Conservation (phyloP, 2,888 invertebrate species). For the Entomobrya multifasciata region DNA sequence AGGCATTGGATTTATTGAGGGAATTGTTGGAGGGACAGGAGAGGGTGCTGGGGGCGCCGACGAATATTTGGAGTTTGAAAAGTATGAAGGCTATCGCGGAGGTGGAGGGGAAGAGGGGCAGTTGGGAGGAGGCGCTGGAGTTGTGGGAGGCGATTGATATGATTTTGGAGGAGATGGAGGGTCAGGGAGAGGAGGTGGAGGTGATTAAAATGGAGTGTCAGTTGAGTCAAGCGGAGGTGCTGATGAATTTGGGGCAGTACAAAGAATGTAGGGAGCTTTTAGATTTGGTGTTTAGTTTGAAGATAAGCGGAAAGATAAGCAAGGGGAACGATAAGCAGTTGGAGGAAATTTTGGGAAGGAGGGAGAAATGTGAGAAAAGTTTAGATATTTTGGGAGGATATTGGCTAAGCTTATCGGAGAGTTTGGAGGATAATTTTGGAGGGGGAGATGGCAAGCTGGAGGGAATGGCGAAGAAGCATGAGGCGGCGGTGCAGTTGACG, state of each 20-base stretch:
- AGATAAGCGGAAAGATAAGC: too few relatives aligned
- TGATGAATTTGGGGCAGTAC: constrained; percentile 54
- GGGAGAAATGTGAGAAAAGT: constrained; percentile 50
- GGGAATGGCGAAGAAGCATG: constrained; percentile 55
- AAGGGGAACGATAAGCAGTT: too few relatives aligned
- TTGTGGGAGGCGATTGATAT: constrained; percentile 57
- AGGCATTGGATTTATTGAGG: constrained; percentile 23
- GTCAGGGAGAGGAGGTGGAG: constrained; percentile 58
- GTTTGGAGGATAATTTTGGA: constrained; percentile 46
- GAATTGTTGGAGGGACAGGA: constrained; percentile 53
- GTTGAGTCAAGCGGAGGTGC: constrained; percentile 56
- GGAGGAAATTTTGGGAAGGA: neutral
- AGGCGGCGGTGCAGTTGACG: constrained; percentile 41
- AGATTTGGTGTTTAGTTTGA: constrained; percentile 37
- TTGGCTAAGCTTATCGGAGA: constrained; percentile 57
- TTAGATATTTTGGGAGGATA: constrained; percentile 60
- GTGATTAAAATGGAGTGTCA: constrained; percentile 51
- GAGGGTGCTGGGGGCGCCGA: constrained; percentile 50
- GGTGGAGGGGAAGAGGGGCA: constrained; percentile 51
- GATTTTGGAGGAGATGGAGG: constrained; percentile 56
- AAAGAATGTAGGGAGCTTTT: constrained; percentile 51
- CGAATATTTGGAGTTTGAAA: constrained; percentile 47
- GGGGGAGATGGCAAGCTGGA: too few relatives aligned
- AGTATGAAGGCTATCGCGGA: constrained; percentile 63
- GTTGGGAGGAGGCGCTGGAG: constrained; percentile 59